Base-by-base conservation (phyloP, 2,797 vertebrate genomes). In the Geotrypetes seraphini region DNA sequence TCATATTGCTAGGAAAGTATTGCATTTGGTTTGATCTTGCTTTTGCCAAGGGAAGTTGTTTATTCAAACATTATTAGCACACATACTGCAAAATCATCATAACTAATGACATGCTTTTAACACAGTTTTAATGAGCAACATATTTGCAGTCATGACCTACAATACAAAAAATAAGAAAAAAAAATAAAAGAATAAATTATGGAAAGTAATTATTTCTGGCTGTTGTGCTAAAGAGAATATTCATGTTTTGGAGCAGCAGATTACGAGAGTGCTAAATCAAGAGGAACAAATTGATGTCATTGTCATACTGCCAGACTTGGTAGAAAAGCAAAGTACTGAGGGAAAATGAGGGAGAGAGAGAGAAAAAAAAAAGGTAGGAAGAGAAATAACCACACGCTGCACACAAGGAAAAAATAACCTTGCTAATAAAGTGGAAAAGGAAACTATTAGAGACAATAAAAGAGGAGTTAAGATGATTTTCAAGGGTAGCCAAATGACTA, bases 401-500 rank as follows among this genome's bases (percentile, higher is more conserved):
- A 5, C 45, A 7, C 33, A 12, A 34, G 45, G 23, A n/a, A 28
- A 15, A 40, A 15, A 43, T 36, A 48, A 50, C 25, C 17, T 40
- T 49, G 25, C 24, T 48, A 26, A 39, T 22, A 48, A 21, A 50
- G 20, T 16, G 47, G 13, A 23, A 33, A 33, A 37, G 25, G 12
- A n/a, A n/a, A n/a, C 7, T 28, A 4, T 15, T 39, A 30, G n/a
- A 38, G 12, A 28, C 1, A 19, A 28, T 48, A 21, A 19, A 10
- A n/a, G 12, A 43, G 27, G 41, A 45, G 51, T n/a, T n/a, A n/a
- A n/a, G n/a, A n/a, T n/a, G n/a, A n/a, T n/a, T n/a, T n/a, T n/a
- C 39, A 49, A 18, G 34, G 36, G 36, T 43, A 37, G 31, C 28
- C 58, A 39, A 50, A 16, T 26, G 51, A 36, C 31, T 9, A 4